Evolutionary conservation across 1,140 invertebrate species (phyloP).

Genomic region (Xylocopa sonorina): DNA sequence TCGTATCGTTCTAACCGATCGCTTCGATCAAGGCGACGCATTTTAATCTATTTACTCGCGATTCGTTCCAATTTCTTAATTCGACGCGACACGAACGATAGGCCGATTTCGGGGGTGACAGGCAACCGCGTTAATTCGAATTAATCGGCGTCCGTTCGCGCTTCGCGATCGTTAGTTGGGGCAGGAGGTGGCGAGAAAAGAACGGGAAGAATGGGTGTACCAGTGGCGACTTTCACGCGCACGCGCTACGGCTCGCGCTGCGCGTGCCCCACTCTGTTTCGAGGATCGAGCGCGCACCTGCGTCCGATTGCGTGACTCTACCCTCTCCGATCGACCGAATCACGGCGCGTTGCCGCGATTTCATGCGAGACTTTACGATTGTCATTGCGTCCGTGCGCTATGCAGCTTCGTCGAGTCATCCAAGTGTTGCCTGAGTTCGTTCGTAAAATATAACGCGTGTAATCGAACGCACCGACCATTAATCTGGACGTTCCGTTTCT

Average conservation of each 20-base stretch:
- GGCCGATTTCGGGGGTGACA: conserved; percentile 55
- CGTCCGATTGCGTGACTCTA: conserved; percentile 64
- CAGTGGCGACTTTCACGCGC: conserved; percentile 69
- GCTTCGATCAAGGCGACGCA: neutral
- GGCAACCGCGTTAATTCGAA: conserved; percentile 72
- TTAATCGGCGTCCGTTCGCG: conserved; percentile 64
- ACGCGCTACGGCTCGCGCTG: conserved; percentile 67
- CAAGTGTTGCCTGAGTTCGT: conserved; percentile 37
- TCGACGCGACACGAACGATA: conserved; percentile 4
- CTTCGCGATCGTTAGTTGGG: conserved; percentile 30
- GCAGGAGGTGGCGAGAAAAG: neutral
- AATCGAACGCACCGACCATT: conserved; percentile 43
- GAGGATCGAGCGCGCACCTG: conserved; percentile 62
- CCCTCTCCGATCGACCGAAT: conserved; percentile 42
- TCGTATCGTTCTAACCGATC: neutral
- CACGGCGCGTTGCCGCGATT: conserved; percentile 63
- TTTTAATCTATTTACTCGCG: conserved; percentile 2
- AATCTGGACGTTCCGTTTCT: conserved; percentile 32
- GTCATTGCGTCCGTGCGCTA: conserved; percentile 56
- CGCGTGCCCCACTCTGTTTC: conserved; percentile 68
- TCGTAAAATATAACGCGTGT: conserved; percentile 25
- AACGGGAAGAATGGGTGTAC: conserved; percentile 30
- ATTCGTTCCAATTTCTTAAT: neutral
- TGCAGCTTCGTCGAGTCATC: conserved; percentile 26
- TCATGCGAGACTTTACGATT: conserved; percentile 67